Conservation (phyloP, 2,888 invertebrate genomes). For the Andricus quercusramuli region DNA sequence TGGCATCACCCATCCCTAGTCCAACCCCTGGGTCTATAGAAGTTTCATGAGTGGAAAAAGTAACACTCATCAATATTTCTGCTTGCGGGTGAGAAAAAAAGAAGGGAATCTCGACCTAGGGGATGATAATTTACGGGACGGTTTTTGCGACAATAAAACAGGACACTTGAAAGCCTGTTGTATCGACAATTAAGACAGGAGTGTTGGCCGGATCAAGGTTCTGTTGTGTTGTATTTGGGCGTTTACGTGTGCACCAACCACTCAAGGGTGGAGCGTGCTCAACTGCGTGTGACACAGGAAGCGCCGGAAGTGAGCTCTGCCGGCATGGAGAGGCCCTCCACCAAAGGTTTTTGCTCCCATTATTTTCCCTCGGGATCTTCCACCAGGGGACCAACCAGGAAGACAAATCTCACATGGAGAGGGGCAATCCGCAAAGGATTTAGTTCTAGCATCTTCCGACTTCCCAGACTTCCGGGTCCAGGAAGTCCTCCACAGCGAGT, state of each 20-base stretch:
- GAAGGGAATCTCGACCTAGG: constrained; percentile 3
- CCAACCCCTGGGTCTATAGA: neutral
- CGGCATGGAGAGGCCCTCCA: constrained; percentile 47
- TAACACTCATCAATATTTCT: constrained; percentile 30
- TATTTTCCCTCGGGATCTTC: constrained; percentile 42
- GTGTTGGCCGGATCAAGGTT: constrained; percentile 49
- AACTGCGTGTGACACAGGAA: constrained; percentile 79
- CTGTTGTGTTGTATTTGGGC: constrained; percentile 23
- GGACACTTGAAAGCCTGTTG: constrained; percentile 35
- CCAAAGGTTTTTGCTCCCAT: constrained; percentile 49
- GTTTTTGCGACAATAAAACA: constrained; percentile 28
- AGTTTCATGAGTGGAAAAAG: neutral
- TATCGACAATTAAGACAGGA: constrained; percentile 50
- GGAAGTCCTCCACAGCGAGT: too few species aligned
- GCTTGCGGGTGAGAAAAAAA: constrained; percentile 17
- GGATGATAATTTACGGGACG: constrained; percentile 36
- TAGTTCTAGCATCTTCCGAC: neutral
- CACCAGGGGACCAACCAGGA: constrained; percentile 26
- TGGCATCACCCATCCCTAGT: neutral
- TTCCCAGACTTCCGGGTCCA: neutral
- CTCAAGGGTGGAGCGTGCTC: constrained; percentile 74
- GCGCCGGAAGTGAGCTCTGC: constrained; percentile 59
- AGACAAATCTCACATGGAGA: neutral
- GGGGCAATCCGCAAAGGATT: constrained; percentile 21
- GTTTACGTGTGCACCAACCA: constrained; percentile 47